Evolutionary conservation across 2,797 vertebrate genomes (phyloP).

Genomic region (Dallia pectoralis): DNA sequence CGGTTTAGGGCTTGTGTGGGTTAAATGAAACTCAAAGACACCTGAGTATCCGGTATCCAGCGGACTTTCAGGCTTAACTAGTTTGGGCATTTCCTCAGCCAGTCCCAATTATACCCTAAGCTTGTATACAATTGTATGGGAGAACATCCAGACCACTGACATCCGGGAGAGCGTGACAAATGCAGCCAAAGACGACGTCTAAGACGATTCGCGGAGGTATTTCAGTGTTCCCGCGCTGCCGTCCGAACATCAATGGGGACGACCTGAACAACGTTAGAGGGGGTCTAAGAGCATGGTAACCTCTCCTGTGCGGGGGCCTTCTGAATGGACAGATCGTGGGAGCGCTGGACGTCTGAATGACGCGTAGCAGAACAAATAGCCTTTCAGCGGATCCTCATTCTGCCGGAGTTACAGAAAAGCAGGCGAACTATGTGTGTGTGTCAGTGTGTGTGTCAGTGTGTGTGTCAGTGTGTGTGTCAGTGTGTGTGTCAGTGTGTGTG

Average conservation of each 20-base stretch:
- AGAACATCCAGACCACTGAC: not conserved
- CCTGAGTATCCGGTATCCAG: not conserved
- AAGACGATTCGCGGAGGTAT: conserved; percentile 6
- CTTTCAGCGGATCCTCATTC: conserved; percentile 39
- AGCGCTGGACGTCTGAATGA: conserved; percentile 29
- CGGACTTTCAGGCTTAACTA: not conserved
- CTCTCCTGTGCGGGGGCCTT: conserved; percentile 6
- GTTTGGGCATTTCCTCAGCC: conserved; percentile 1
- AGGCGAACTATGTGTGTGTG: conserved; percentile 7
- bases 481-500: conserved; percentile 10
- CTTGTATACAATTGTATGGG: not conserved
- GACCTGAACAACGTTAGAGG: conserved; percentile 24
- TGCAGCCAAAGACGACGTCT: not conserved
- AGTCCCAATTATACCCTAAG: not conserved
- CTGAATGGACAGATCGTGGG: conserved; percentile 35
- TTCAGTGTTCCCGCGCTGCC: conserved; percentile 20
- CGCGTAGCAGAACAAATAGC: conserved; percentile 29
- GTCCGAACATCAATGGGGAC: conserved; percentile 26
- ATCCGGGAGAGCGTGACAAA: not conserved
- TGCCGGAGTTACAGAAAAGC: conserved; percentile 19
- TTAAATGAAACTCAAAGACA: conserved; percentile 8
- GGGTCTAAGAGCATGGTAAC: conserved; percentile 24
- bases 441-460: not conserved
- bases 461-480: not conserved
- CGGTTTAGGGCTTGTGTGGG: not conserved